These are phyloP conservation scores for Eretmocerus hayati DNA, from an alignment of 2,888 invertebrate genomes.

Conservation along the genomic window DNA sequence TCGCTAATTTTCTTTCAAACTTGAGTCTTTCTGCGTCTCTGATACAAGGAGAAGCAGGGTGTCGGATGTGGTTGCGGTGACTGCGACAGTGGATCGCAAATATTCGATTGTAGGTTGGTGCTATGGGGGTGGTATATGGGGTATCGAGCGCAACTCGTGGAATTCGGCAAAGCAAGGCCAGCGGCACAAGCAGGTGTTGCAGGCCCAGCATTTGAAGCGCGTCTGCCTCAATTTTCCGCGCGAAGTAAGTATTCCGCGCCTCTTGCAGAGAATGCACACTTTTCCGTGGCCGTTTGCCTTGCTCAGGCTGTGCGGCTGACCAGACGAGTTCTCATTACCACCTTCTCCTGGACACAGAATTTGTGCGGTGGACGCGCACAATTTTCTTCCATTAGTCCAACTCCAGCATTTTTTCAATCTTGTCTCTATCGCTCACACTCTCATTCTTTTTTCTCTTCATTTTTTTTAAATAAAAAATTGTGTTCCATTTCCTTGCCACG, in stretches of 20 bases:
- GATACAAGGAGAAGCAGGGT: neutral
- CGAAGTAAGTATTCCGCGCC: slow-evolving; percentile 45
- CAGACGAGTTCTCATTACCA: slow-evolving; percentile 41
- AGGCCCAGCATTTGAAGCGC: slow-evolving; percentile 48
- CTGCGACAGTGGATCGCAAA: too few species aligned
- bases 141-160: slow-evolving; percentile 44
- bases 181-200: slow-evolving; percentile 46
- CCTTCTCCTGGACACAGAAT: slow-evolving; percentile 45
- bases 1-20: too few species aligned
- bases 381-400: neutral
- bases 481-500: too few species aligned
- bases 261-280: slow-evolving; percentile 48
- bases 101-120: slow-evolving; percentile 39
- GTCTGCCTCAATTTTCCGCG: slow-evolving; percentile 46
- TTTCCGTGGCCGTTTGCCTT: slow-evolving; percentile 48
- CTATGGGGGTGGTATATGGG: slow-evolving; percentile 46
- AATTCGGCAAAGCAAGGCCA: slow-evolving; percentile 47
- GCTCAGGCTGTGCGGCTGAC: slow-evolving; percentile 47
- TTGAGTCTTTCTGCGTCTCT: too few species aligned
- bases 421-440: neutral
- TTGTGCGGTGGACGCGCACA: slow-evolving; percentile 23
- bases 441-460: neutral
- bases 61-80: neutral
- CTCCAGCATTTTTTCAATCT: neutral
- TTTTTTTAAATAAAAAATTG: neutral